Percentiles rank a stretch among this genome's conserved stretches.
Evolutionary conservation across 1,140 invertebrate species (phyloP).

Genomic region (Anagrus nilaparvatae): DNA sequence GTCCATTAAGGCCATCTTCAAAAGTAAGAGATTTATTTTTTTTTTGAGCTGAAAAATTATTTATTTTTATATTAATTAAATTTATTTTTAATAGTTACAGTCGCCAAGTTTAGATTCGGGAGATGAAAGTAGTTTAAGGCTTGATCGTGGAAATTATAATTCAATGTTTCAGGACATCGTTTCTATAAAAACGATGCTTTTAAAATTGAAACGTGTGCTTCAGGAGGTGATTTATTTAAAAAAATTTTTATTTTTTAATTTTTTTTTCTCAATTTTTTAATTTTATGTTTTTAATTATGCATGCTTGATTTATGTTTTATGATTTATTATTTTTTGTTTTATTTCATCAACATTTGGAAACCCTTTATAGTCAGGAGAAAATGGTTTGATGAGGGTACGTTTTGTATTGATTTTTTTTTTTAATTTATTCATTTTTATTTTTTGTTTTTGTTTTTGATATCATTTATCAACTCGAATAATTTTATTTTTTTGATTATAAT

Average conservation of each 20-base stretch:
- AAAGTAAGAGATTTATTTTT: constrained; percentile 29
- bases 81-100: constrained; percentile 28
- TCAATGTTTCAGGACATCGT: constrained; percentile 66
- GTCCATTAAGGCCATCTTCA: constrained; percentile 37
- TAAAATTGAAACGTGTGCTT: constrained; percentile 64
- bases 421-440: constrained; percentile 10
- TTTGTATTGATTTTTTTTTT: constrained; percentile 20
- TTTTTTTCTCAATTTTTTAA: neutral
- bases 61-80: constrained; percentile 5
- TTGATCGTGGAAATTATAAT: constrained; percentile 55
- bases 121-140: constrained; percentile 43
- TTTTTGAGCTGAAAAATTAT: neutral
- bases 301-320: constrained; percentile 30
- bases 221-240: constrained; percentile 51
- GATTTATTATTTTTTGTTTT: constrained; percentile 34
- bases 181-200: constrained; percentile 65
- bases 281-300: constrained; percentile 12
- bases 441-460: constrained; percentile 6
- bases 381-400: constrained; percentile 53
- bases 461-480: constrained; percentile 6
- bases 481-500: constrained; percentile 8
- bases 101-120: constrained; percentile 43
- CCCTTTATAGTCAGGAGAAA: constrained; percentile 46
- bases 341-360: constrained; percentile 31
- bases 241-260: neutral